These are phyloP conservation scores for Melanotaenia boesemani DNA, from an alignment of 2,797 vertebrate genomes.

Conservation along the genomic window DNA sequence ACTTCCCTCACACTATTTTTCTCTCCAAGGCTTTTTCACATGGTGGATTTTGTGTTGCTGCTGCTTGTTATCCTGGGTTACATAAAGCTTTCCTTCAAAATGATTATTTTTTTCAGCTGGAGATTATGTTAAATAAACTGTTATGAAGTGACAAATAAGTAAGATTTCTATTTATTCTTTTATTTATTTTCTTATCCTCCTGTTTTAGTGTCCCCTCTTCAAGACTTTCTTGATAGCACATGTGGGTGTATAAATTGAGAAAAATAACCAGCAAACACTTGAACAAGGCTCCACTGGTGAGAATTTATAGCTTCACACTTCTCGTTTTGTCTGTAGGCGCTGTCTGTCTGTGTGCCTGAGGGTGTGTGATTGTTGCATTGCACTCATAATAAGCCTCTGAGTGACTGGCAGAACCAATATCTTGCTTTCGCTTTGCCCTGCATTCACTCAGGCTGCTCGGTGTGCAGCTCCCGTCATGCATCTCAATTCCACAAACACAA, in stretches of 20 bases:
- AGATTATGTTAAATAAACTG: slow-evolving; percentile 43
- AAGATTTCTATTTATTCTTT: slow-evolving; percentile 13
- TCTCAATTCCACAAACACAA: slow-evolving; percentile 84
- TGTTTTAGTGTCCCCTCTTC: slow-evolving; percentile 2
- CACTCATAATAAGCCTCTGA: slow-evolving; percentile 76
- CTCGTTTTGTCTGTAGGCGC: slow-evolving; percentile 52
- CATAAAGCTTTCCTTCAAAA: slow-evolving; percentile 8
- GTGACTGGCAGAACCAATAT: slow-evolving; percentile 80
- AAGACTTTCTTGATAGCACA: slow-evolving; percentile 14
- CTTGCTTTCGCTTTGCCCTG: slow-evolving; percentile 70
- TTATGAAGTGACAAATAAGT: slow-evolving; percentile 30
- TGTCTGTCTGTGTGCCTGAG: slow-evolving; percentile 68
- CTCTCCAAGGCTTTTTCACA: slow-evolving; percentile 24
- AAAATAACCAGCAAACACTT: slow-evolving; percentile 31
- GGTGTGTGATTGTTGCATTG: slow-evolving; percentile 71
- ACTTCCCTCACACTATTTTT: slow-evolving; percentile 11
- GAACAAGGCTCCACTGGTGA: slow-evolving; percentile 21
- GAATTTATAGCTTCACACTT: slow-evolving; percentile 51
- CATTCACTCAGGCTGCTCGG: slow-evolving; percentile 64
- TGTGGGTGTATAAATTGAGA: slow-evolving; percentile 22
- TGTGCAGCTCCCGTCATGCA: slow-evolving; percentile 72
- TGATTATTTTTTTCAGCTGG: slow-evolving; percentile 12
- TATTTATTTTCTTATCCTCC: slow-evolving; percentile 5
- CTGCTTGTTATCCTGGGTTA: slow-evolving; percentile 19
- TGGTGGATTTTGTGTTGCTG: slow-evolving; percentile 24